A percentile compares a stretch with the other conserved stretches of the same genome.
Evolutionary conservation across 2,113 vertebrate species (phyloP).

Genomic region (Proteles cristata): DNA sequence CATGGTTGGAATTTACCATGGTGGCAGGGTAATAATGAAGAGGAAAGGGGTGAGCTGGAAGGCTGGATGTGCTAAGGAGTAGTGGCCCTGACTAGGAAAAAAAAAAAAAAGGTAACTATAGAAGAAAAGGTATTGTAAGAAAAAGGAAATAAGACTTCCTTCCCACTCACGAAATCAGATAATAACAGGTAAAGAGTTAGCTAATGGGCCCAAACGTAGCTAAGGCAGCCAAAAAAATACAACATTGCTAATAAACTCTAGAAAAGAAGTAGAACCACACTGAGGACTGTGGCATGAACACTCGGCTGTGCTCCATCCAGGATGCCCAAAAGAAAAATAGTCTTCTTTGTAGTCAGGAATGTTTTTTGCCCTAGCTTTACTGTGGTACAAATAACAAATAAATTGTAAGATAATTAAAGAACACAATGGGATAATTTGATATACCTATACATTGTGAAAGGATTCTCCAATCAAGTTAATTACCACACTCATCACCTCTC

Average conservation of each 20-base stretch:
- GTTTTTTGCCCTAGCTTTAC: not conserved
- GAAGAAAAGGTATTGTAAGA: not conserved
- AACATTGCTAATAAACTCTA: not conserved
- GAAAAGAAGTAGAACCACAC: not conserved
- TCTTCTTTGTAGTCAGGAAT: not conserved
- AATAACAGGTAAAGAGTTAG: not conserved
- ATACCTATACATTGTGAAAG: not conserved
- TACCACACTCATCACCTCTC: not conserved
- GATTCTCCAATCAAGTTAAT: not conserved
- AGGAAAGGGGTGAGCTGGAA: not conserved
- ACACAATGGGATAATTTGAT: not conserved
- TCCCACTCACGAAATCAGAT: not conserved
- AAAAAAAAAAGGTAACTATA: not conserved
- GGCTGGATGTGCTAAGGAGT: not conserved
- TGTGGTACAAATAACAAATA: not conserved
- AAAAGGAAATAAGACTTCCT: not conserved
- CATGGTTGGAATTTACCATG: not conserved
- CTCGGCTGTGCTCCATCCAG: not conserved
- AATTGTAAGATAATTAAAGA: not conserved
- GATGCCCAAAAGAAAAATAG: not conserved
- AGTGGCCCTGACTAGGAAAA: not conserved
- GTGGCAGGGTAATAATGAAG: not conserved
- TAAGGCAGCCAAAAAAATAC: not conserved
- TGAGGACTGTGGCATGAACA: no score
- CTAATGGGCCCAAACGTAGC: not conserved